Percentiles rank a stretch among this genome's conserved stretches.
Conservation (phyloP, 2,797 vertebrate species). For the Tapera naevia region DNA sequence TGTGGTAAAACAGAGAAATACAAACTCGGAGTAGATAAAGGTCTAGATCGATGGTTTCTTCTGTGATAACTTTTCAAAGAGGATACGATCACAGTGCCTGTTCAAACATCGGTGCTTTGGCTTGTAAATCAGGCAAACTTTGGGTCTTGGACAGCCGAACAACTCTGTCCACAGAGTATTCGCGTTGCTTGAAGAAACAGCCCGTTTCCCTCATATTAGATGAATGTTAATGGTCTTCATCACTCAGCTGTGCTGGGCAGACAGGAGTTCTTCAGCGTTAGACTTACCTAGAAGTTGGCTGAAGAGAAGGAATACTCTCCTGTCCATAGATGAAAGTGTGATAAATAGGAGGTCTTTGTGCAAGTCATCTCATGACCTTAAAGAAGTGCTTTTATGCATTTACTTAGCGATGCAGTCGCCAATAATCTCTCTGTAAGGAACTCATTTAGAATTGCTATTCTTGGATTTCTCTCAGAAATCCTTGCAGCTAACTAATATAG, state of each 20-base stretch:
- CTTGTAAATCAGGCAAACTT: accelerated
- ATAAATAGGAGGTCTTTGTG: neutral
- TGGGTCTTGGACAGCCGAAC: neutral
- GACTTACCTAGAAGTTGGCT: neutral
- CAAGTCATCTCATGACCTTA: accelerated
- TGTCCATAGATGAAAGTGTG: too few species aligned
- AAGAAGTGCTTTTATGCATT: too few species aligned
- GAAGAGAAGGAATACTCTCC: neutral
- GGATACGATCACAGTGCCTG: accelerated
- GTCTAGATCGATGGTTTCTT: accelerated
- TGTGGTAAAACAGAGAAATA: neutral
- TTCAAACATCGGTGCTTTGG: too few species aligned
- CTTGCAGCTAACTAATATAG: accelerated
- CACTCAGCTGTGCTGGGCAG: accelerated
- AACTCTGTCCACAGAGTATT: accelerated
- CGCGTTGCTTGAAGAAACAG: too few species aligned
- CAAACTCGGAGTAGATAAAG: neutral
- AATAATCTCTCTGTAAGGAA: neutral
- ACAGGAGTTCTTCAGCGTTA: neutral
- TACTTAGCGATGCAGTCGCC: neutral
- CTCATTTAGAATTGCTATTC: neutral
- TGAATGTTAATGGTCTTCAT: accelerated
- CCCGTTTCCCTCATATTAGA: accelerated
- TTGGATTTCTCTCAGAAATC: neutral
- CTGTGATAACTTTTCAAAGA: too few species aligned